phyloP scores from a whole-genome alignment of 2,797 vertebrate genomes.

The Pogoniulus pusillus region DNA sequence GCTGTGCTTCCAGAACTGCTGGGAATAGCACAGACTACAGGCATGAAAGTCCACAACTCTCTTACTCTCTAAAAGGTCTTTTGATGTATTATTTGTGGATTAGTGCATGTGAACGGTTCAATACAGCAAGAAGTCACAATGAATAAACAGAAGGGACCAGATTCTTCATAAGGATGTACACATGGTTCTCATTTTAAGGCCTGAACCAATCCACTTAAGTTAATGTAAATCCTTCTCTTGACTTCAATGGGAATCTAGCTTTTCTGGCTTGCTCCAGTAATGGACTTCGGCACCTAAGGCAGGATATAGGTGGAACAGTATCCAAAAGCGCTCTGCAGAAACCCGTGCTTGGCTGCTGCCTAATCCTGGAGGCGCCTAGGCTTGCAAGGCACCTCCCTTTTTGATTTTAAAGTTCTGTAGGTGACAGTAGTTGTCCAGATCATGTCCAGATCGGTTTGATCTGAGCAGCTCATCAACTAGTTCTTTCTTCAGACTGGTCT shows the following conservation, averaged over 20 bases:
- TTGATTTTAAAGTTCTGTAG: slow-evolving; percentile 35
- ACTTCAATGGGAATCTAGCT: slow-evolving; percentile 47
- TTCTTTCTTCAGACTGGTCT: slow-evolving; percentile 16
- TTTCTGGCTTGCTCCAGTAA: slow-evolving; percentile 51
- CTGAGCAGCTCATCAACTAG: slow-evolving; percentile 43
- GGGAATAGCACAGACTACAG: background rate
- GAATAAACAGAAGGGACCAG: slow-evolving; percentile 43
- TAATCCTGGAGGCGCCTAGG: slow-evolving; percentile 67
- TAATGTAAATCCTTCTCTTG: slow-evolving; percentile 55
- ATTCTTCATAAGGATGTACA: slow-evolving; percentile 41
- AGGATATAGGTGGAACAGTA: slow-evolving; percentile 63
- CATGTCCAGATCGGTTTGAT: slow-evolving; percentile 26
- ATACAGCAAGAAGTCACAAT: slow-evolving; percentile 16
- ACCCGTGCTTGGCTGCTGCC: slow-evolving; percentile 37
- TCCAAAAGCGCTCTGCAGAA: slow-evolving; percentile 64
- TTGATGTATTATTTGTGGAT: slow-evolving; percentile 5
- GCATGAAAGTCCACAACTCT: background rate
- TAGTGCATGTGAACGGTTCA: background rate
- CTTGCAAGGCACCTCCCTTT: slow-evolving; percentile 50
- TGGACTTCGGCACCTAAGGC: slow-evolving; percentile 60
- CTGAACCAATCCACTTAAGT: slow-evolving; percentile 49
- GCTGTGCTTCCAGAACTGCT: background rate
- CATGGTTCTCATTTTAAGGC: slow-evolving; percentile 65
- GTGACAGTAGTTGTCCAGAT: slow-evolving; percentile 56
- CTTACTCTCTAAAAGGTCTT: background rate